phyloP scores from a whole-genome alignment of 2,888 invertebrate species.

The Tiliacea aurago region DNA sequence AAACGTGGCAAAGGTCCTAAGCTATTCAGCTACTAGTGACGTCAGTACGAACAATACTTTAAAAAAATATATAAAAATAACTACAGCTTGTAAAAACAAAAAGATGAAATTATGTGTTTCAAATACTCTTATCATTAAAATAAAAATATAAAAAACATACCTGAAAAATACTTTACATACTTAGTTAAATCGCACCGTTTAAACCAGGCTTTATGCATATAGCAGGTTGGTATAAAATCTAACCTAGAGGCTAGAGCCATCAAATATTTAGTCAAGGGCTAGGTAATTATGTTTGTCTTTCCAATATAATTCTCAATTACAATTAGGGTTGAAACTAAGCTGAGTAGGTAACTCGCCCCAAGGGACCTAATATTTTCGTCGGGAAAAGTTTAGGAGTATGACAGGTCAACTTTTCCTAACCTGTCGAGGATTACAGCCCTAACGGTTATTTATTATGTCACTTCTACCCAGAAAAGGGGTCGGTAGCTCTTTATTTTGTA shows the following conservation, averaged over 20 bases:
- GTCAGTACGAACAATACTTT: too few relatives aligned
- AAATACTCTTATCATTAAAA: too few relatives aligned
- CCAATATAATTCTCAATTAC: slow-evolving; percentile 21
- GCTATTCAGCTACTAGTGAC: too few relatives aligned
- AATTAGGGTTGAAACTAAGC: slow-evolving; percentile 26
- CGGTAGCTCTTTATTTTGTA: slow-evolving; percentile 2
- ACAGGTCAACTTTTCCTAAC: slow-evolving; percentile 52
- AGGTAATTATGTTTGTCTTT: background rate
- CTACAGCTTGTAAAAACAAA: too few relatives aligned
- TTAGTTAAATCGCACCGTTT: too few relatives aligned
- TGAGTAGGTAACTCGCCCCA: background rate
- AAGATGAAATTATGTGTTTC: too few relatives aligned
- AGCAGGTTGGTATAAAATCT: background rate
- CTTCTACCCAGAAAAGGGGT: slow-evolving; percentile 8
- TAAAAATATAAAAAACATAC: too few relatives aligned
- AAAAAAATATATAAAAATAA: too few relatives aligned
- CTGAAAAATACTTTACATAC: too few relatives aligned
- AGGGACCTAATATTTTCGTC: slow-evolving; percentile 42
- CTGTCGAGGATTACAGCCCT: slow-evolving; percentile 36
- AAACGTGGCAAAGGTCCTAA: too few relatives aligned
- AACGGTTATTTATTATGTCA: slow-evolving; percentile 49
- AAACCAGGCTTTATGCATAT: too few relatives aligned
- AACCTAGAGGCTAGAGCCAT: background rate
- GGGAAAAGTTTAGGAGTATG: slow-evolving; percentile 43
- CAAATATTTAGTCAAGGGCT: slow-evolving; percentile 1